Base-by-base conservation (phyloP, 2,113 vertebrate genomes). In the Dipodomys ordii region DNA sequence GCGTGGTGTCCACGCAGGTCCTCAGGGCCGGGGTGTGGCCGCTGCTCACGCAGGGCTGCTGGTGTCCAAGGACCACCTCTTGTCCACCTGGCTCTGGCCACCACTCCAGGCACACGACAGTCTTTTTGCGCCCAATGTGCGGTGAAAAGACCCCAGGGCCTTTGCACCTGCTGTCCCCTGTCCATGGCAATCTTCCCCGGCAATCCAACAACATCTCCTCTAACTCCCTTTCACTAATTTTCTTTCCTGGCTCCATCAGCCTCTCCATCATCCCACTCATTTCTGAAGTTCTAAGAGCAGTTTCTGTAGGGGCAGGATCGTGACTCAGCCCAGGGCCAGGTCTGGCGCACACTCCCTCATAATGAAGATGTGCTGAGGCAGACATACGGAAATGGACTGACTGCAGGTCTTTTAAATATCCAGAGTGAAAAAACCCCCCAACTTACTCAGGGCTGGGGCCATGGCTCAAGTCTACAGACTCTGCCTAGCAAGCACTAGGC, bases 21-120 rank as follows among this genome's bases (percentile, higher is more conserved):
- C 30, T 16, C 30, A 0, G 5, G 81, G 2, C 30, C 2, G 8
- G 62, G 25, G 32, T 0, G 0, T 0, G 0, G n/a, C 27, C 12
- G 22, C 57, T 28, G 49, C 44, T n/a, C 6, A 8, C 0, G 0
- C 19, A n/a, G n/a, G 69, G 53, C 20, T 6, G 6, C 60, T 3
- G 39, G 35, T 12, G 22, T 1, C 0, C 53, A 74, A 6, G 30
- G 53, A 30, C 27, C 46, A 0, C 30, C 68, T 9, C 10, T 18
- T 23, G 0, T 6, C n/a, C 3, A 16, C 23, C 19, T 35, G 0
- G 19, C 5, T 32, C 20, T 16, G 7, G 4, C 57, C 12, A 0
- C 3, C 9, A 8, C 28, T 18, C 57, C 23, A 57, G n/a, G 25
- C 28, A 0, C 27, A 6, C 10, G 0, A 25, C 30, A 0, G 2